Evolutionary conservation across 2,888 invertebrate genomes (phyloP).

Genomic region (Beris chalybata): DNA sequence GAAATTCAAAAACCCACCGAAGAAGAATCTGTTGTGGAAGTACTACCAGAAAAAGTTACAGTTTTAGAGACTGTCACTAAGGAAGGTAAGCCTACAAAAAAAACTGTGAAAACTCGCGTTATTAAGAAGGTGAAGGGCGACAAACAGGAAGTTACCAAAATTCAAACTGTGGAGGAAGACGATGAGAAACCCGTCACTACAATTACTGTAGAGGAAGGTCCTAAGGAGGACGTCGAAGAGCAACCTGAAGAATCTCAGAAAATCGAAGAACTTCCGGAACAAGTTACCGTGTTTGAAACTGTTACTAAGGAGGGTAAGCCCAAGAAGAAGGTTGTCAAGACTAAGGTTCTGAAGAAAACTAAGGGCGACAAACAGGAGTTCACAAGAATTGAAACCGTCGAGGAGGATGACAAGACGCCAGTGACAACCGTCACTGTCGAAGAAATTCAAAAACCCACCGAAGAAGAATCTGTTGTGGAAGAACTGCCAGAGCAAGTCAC

Average conservation of each 20-base stretch:
- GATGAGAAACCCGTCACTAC: constrained; percentile 51
- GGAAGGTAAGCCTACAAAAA: constrained; percentile 47
- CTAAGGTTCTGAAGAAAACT: constrained; percentile 43
- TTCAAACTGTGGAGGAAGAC: constrained; percentile 46
- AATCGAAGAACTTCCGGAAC: constrained; percentile 50
- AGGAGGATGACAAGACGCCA: constrained; percentile 53
- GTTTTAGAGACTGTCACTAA: constrained; percentile 45
- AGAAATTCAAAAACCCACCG: constrained; percentile 43
- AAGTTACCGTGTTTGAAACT: constrained; percentile 32
- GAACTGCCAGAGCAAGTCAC: constrained; percentile 50
- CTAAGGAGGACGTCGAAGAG: constrained; percentile 41
- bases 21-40: constrained; percentile 40
- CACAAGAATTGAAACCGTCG: constrained; percentile 53
- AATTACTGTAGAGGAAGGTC: constrained; percentile 48
- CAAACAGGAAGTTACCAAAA: constrained; percentile 50
- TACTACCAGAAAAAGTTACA: constrained; percentile 43
- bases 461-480: constrained; percentile 42
- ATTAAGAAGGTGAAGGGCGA: constrained; percentile 48
- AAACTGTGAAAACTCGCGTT: constrained; percentile 48
- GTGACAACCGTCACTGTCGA: constrained; percentile 49
- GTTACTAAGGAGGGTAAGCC: constrained; percentile 43
- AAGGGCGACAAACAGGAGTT: constrained; percentile 47
- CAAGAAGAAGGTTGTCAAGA: constrained; percentile 46
- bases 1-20: constrained; percentile 43
- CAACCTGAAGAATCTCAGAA: not conserved